Percentiles rank a stretch among this genome's conserved stretches.
phyloP scores from a whole-genome alignment of 2,888 invertebrate genomes.

The Glyphotaelius pellucidus region DNA sequence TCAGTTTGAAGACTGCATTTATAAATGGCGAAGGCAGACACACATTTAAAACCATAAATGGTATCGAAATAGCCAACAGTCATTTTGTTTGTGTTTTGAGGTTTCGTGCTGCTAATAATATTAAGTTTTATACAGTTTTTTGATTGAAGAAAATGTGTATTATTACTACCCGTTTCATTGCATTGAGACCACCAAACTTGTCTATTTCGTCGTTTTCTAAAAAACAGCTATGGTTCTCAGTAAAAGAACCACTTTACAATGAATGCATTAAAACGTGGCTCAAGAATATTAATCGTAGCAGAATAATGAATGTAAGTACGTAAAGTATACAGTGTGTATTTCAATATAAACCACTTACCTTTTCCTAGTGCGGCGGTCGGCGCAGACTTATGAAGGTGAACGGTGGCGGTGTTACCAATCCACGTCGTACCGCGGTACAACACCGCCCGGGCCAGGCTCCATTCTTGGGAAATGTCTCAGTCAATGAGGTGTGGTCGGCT shows the following conservation, averaged over 20 bases:
- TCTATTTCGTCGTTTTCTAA: neutral
- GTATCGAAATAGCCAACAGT: neutral
- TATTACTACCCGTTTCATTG: neutral
- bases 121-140: neutral
- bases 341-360: conserved; percentile 27
- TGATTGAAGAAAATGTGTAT: neutral
- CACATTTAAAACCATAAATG: neutral
- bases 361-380: conserved; percentile 15
- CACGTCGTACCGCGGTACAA: neutral
- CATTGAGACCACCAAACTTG: neutral
- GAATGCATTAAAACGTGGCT: conserved; percentile 31
- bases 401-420: conserved; percentile 10
- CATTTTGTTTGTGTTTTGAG: neutral
- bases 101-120: neutral
- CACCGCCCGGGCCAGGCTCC: neutral
- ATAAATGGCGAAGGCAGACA: no score
- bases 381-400: conserved; percentile 26
- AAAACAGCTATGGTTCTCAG: neutral
- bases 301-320: conserved; percentile 3
- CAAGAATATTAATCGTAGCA: conserved; percentile 20
- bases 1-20: neutral
- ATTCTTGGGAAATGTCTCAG: conserved; percentile 12
- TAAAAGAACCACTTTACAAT: conserved; percentile 29
- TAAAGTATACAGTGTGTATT: neutral
- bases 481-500: conserved; percentile 35